phyloP scores from a whole-genome alignment of 1,140 invertebrate genomes.

The Drosophila nigrodunni region DNA sequence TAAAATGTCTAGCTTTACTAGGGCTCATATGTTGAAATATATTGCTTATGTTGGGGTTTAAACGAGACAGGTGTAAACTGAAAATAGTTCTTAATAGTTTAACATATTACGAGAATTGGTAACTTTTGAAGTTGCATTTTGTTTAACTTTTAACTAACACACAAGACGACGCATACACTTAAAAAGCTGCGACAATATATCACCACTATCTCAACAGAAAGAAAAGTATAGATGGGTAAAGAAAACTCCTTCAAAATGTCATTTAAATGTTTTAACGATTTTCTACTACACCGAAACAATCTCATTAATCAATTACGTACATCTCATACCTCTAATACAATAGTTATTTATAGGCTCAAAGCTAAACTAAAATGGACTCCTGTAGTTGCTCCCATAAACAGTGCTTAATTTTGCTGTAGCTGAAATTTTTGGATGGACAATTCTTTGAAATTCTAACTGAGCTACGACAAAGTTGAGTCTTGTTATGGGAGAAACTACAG shows the following conservation, averaged over 20 bases:
- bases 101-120: conserved; percentile 25
- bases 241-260: conserved; percentile 5
- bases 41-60: conserved; percentile 20
- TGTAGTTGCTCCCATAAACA: neutral
- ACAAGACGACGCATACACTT: conserved; percentile 38
- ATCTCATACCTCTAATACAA: conserved; percentile 26
- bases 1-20: conserved; percentile 1
- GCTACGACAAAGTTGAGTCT: neutral
- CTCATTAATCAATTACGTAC: conserved; percentile 43
- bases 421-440: neutral
- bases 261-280: conserved; percentile 32
- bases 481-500: neutral
- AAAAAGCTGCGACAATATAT: conserved; percentile 44
- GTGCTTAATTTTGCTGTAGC: neutral
- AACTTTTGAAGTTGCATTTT: conserved; percentile 50
- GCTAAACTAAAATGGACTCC: conserved; percentile 16
- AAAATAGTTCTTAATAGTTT: neutral
- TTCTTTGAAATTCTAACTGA: neutral
- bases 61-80: neutral
- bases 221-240: conserved; percentile 1
- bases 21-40: conserved; percentile 18
- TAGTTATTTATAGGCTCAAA: conserved; percentile 36
- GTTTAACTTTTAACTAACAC: conserved; percentile 57
- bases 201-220: conserved; percentile 36
- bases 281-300: conserved; percentile 45